Conservation (phyloP, 1,140 invertebrate genomes). For the Batillaria attramentaria region DNA sequence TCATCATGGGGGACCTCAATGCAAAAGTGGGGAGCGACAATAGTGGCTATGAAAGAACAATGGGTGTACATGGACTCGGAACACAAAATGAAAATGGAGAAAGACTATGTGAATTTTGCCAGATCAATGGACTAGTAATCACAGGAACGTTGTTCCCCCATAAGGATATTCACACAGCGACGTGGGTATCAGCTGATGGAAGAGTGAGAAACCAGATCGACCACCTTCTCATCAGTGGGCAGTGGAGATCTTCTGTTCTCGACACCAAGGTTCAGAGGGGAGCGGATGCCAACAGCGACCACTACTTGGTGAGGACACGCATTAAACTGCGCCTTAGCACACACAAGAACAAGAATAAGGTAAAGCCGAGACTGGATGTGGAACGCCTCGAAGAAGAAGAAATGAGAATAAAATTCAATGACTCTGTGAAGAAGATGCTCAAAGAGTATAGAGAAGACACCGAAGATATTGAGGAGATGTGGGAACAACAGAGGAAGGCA, state of each 20-base stretch:
- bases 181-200: constrained; percentile 40
- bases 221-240: constrained; percentile 33
- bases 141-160: constrained; percentile 85
- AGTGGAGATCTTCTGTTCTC: neutral
- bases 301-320: constrained; percentile 35
- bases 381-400: neutral
- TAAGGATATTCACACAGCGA: constrained; percentile 40
- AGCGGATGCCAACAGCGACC: constrained; percentile 51
- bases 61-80: constrained; percentile 43
- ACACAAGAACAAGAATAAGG: neutral
- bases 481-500: constrained; percentile 1
- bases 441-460: neutral
- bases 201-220: constrained; percentile 40
- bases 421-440: neutral
- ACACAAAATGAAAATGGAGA: constrained; percentile 40
- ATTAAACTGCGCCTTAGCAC: constrained; percentile 14
- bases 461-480: neutral
- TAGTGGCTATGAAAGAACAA: constrained; percentile 39
- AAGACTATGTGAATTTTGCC: too few species aligned
- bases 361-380: neutral
- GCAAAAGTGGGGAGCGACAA: constrained; percentile 44
- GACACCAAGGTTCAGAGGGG: constrained; percentile 36
- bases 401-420: neutral
- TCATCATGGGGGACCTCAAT: constrained; percentile 49
- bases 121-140: too few species aligned